Percentiles rank a stretch among this genome's conserved stretches.
These are phyloP conservation scores for Epinotia ramella DNA, from an alignment of 2,888 invertebrate species.

Conservation along the genomic window DNA sequence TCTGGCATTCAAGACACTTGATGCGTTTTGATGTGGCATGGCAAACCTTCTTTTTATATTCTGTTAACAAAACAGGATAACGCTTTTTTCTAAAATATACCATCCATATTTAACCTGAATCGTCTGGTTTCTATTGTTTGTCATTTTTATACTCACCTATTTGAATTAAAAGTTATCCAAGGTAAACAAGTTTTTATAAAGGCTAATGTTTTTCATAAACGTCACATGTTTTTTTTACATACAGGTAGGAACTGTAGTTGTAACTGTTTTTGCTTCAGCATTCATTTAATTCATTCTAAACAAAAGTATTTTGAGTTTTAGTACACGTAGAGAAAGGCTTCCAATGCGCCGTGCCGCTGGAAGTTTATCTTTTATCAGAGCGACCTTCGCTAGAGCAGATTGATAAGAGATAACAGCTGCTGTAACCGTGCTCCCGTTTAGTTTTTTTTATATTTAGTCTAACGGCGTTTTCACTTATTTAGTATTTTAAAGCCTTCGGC, in stretches of 20 bases:
- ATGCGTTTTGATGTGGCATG: not conserved
- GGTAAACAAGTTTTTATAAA: constrained; percentile 18
- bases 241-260: not conserved
- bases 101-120: not conserved
- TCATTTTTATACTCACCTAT: not conserved
- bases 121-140: not conserved
- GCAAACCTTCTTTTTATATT: not conserved
- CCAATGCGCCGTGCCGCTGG: constrained; percentile 47
- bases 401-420: constrained; percentile 81
- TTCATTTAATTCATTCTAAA: not conserved
- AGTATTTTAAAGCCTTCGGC: not conserved
- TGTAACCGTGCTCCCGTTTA: constrained; percentile 49
- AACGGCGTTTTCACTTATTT: constrained; percentile 31
- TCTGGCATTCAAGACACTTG: not conserved
- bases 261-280: not conserved
- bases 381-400: constrained; percentile 82
- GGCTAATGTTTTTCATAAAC: not conserved
- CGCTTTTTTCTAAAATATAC: not conserved
- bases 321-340: constrained; percentile 19
- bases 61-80: not conserved
- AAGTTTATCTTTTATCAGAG: constrained; percentile 67
- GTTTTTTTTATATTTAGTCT: constrained; percentile 31
- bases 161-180: constrained; percentile 8
- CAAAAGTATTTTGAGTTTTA: not conserved
- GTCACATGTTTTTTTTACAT: not conserved